Conservation (phyloP, 2,113 vertebrate genomes). For the Abramis brama region DNA sequence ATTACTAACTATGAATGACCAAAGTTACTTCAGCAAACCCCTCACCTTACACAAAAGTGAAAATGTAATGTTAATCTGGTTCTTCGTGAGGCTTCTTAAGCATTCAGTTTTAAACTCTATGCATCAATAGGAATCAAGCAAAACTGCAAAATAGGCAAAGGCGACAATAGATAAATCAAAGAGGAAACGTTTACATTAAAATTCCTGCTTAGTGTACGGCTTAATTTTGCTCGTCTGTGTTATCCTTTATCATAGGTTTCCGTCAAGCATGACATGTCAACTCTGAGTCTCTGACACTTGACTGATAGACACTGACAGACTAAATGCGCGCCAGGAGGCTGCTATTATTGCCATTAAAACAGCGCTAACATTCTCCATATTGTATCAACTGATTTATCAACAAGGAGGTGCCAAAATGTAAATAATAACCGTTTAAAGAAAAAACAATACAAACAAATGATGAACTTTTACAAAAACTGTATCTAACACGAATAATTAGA, state of each 20-base stretch:
- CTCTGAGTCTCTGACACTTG: neutral
- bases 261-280: neutral
- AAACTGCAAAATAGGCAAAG: neutral
- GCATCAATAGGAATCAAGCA: neutral
- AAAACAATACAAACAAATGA: neutral
- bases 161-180: neutral
- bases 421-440: neutral
- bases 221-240: neutral
- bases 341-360: neutral
- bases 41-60: no score
- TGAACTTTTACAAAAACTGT: neutral
- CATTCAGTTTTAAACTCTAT: neutral
- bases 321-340: neutral
- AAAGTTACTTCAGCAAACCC: no score
- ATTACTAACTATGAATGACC: no score
- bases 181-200: conserved; percentile 30
- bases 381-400: no score
- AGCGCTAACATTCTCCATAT: neutral
- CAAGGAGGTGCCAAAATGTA: neutral
- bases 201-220: neutral
- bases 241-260: neutral
- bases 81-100: no score
- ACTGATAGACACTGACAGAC: neutral
- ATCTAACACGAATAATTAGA: neutral
- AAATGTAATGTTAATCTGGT: no score